Base-by-base conservation (phyloP, 2,888 invertebrate genomes). In the Odontomyia ornata region DNA sequence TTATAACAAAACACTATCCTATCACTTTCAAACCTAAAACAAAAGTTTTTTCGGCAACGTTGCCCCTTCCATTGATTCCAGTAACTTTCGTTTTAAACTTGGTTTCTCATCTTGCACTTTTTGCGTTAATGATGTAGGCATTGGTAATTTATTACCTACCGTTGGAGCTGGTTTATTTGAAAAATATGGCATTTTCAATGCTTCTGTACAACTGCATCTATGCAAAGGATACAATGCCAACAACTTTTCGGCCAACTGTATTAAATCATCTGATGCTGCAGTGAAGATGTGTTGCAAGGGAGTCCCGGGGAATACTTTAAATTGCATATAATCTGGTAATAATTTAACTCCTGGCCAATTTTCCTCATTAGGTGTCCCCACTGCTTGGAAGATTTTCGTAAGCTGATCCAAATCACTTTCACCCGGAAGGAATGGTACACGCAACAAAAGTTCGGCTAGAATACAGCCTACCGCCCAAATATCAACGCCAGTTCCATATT, bases 381-480 rank as follows among this genome's bases (percentile, higher is more conserved):
- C 89, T 36, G 96, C 95, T 87, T 94, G 94, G 86, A 98, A 99
- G 83, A 99, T 99, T 83, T 93, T 94, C 0, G 95, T 94, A 57
- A 99, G 88, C 84, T 99, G 99, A 88, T 99, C 98, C 76, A 99
- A 88, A 87, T 99, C 99, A 0, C 97, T 94, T 82, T 99, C 99
- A 5, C 99, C 99, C 0, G 98, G 97, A 79, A 99, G 89, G 83
- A 99, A 94, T 0, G 99, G 99, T 2, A 94, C 92, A 80, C 97
- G 88, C n/a, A 97, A 88, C 69, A 97, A 87, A 23, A 99, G 88
- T 87, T 99, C 99, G 0, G 98, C 99, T 79, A 99, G 86, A 83
- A 99, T 99, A 85, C 99, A 99, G 2, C 99, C 99, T 13, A 98
- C 92, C 2, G 99, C 98, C 99, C 99, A 99, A 89, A 99, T 97